Percentiles rank a stretch among this genome's conserved stretches.
Conservation (phyloP, 37 sponge, comb jelly and placozoan species). For the Mnemiopsis leidyi region DNA sequence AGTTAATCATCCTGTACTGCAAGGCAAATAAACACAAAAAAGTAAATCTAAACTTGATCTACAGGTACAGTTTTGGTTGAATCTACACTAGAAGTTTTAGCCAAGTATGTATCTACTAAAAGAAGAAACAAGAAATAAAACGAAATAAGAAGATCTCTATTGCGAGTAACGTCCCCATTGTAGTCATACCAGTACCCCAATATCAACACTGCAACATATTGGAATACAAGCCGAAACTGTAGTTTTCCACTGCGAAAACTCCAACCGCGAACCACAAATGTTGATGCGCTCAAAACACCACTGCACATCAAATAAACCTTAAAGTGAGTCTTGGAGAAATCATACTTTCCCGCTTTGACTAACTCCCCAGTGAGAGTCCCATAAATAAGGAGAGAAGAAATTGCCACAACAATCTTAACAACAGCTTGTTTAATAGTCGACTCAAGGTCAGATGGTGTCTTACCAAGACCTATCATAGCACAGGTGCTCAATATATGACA, state of each 20-base stretch:
- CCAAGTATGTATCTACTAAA: background rate
- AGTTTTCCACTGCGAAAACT: background rate
- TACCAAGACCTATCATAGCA: background rate
- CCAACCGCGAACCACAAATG: background rate
- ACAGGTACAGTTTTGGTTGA: background rate
- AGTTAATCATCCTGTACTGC: too few species aligned
- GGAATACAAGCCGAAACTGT: background rate
- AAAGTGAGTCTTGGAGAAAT: conserved; percentile 24
- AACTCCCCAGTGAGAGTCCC: conserved; percentile 33
- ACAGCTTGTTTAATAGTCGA: background rate
- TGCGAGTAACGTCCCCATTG: background rate
- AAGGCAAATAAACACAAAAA: background rate
- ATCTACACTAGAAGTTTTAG: background rate
- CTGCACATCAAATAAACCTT: background rate
- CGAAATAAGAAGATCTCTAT: background rate
- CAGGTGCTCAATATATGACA: background rate
- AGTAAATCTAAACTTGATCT: background rate
- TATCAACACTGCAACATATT: background rate
- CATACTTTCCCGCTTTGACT: conserved; percentile 19
- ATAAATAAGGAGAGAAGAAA: background rate
- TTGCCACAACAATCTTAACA: background rate
- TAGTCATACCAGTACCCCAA: background rate
- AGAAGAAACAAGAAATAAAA: background rate
- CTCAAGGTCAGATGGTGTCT: background rate
- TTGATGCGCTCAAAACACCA: conserved; percentile 31